Evolutionary conservation across 2,113 vertebrate species (phyloP), one percentile per base, ranked within the genome.

Genomic region (Himantopus leucocephalus): DNA sequence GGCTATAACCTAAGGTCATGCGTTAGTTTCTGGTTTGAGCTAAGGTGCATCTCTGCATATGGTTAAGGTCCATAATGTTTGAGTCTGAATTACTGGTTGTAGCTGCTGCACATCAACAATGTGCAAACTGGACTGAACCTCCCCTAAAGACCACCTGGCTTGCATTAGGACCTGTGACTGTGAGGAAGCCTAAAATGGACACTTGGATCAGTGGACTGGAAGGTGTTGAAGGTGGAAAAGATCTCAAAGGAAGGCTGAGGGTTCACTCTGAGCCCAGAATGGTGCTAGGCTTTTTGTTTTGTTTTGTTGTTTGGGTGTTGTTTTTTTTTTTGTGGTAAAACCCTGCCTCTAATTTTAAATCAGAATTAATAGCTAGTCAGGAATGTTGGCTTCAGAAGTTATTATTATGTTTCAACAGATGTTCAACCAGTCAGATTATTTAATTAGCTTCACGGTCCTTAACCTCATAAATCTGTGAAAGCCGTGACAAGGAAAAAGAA

Each of bases 391-490:
- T 90, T 78, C 80, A 82, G 68, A 81, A 70, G 64, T 95, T 84
- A 77, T 90, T 94, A 79, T 80, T 88, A 58, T 95, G 89, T 94
- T 94, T 92, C 91, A 86, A 94, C 96, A 96, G 91, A 95, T 96
- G 86, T 95, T 95, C 91, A 95, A 29, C 80, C 66, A 95, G 80
- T 96, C 89, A 94, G 86, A 82, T 90, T 94, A 95, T 94, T 96
- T 95, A 94, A 95, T 97, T 95, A 95, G 66, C 84, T 97, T 82
- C 91, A 89, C 78, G 92, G 70, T 94, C 86, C 94, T 95, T 95
- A 89, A 89, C 91, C 86, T 94, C 86, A 94, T 94, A 94, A 90
- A 96, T 95, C 91, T 90, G 78, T 85, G 94, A 79, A 91, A 88
- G 62, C 77, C 91, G 66, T 93, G 81, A 87, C 81, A 94, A 88